Conservation (phyloP, 2,888 invertebrate genomes). For the Fissipunctia ypsillon region DNA sequence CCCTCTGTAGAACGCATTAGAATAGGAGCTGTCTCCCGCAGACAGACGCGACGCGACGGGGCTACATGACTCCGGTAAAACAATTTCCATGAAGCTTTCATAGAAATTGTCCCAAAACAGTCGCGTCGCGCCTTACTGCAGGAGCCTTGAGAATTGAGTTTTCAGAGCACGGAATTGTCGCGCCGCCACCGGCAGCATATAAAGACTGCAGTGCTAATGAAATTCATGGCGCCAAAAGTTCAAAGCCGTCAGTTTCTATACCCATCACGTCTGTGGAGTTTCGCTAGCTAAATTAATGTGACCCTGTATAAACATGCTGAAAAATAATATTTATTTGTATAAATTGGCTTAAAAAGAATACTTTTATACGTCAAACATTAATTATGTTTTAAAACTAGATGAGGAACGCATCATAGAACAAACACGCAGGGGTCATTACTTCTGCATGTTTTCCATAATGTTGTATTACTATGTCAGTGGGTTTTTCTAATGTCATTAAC, state of each 20-base stretch:
- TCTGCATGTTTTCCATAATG: neutral
- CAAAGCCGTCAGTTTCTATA: neutral
- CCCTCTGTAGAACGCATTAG: neutral
- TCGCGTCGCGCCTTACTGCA: too few relatives aligned
- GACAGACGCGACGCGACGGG: too few relatives aligned
- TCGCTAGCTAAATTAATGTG: neutral
- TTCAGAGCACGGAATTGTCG: too few relatives aligned
- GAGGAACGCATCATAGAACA: too few relatives aligned
- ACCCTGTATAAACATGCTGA: neutral
- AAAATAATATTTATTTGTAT: neutral
- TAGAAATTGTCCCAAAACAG: too few relatives aligned
- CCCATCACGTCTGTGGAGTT: too few relatives aligned
- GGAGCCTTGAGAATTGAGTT: neutral
- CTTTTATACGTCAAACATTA: neutral
- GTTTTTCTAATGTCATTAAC: constrained; percentile 3
- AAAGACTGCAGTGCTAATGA: neutral
- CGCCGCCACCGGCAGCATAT: too few relatives aligned
- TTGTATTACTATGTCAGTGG: constrained; percentile 4
- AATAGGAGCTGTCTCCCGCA: too few relatives aligned
- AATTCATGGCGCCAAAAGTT: neutral
- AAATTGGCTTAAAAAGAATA: neutral
- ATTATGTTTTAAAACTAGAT: neutral
- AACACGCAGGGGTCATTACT: too few relatives aligned
- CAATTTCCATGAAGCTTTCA: too few relatives aligned
- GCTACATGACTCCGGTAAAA: too few relatives aligned